Percentiles rank a stretch among this genome's conserved stretches.
phyloP scores from a whole-genome alignment of 2,797 vertebrate genomes.

The Clarias pachynema region DNA sequence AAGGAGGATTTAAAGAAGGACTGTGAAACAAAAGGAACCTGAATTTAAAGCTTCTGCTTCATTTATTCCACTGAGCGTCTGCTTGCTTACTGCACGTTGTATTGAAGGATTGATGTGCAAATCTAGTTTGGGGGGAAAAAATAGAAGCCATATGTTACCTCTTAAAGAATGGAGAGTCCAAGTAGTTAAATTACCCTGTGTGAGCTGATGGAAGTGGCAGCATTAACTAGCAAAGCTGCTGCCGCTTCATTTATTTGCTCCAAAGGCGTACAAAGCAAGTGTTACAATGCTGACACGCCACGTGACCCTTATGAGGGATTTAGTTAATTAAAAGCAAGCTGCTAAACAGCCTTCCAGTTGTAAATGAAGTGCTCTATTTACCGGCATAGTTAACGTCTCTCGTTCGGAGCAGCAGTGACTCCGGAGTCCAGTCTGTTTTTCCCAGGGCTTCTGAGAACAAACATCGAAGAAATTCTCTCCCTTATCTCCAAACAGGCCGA shows the following conservation, averaged over 20 bases:
- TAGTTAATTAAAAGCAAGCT: constrained; percentile 64
- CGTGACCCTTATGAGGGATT: constrained; percentile 54
- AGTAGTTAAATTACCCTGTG: not conserved
- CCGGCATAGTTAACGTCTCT: constrained; percentile 58
- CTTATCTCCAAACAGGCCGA: constrained; percentile 66
- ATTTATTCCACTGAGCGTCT: constrained; percentile 8
- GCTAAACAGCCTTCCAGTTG: constrained; percentile 52
- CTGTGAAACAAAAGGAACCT: not conserved
- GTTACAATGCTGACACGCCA: constrained; percentile 31
- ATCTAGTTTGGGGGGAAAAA: constrained; percentile 12
- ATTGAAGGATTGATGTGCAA: constrained; percentile 30
- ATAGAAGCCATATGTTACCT: constrained; percentile 41
- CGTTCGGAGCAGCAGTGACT: constrained; percentile 51
- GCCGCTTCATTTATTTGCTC: constrained; percentile 10
- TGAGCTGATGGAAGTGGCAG: not conserved
- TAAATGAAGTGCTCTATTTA: constrained; percentile 63
- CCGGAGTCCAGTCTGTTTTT: constrained; percentile 62
- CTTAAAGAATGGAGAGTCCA: not conserved
- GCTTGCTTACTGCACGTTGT: constrained; percentile 22
- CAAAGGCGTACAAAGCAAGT: constrained; percentile 37
- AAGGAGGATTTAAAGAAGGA: not conserved
- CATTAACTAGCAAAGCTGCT: constrained; percentile 4
- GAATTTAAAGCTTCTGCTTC: not conserved
- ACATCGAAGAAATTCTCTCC: constrained; percentile 65
- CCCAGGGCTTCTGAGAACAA: constrained; percentile 58